A percentile compares a stretch with the other conserved stretches of the same genome.
phyloP scores from a whole-genome alignment of 2,113 vertebrate species.

The Microtus ochrogaster region DNA sequence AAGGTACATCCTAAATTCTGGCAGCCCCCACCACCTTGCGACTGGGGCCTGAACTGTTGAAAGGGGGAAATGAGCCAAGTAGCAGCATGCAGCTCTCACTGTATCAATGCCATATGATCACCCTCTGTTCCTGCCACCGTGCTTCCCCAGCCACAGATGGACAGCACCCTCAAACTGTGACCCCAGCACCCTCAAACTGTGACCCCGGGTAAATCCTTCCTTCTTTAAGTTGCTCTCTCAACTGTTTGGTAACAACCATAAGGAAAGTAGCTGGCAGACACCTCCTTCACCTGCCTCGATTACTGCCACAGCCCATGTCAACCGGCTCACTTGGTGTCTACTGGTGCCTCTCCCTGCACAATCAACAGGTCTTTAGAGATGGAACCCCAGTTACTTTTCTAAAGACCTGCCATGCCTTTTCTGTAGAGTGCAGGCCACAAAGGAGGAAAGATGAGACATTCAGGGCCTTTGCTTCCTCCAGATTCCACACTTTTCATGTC shows the following conservation, averaged over 20 bases:
- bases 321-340: background rate
- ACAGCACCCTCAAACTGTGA: background rate
- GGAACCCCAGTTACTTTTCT: background rate
- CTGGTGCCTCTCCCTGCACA: background rate
- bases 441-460: background rate
- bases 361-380: background rate
- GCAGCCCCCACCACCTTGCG: background rate
- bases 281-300: background rate
- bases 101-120: background rate
- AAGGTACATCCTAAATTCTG: background rate
- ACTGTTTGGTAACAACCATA: background rate
- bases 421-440: background rate
- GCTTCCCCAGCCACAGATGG: background rate
- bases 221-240: background rate
- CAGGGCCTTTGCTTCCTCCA: background rate
- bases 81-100: background rate
- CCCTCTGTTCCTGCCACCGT: background rate
- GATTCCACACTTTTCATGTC: accelerated
- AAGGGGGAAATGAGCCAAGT: background rate
- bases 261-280: background rate
- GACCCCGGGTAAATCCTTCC: background rate
- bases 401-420: background rate
- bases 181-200: background rate
- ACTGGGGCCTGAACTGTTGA: background rate
- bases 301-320: background rate